A percentile compares a stretch with the other conserved stretches of the same genome.
phyloP scores from a whole-genome alignment of 2,888 invertebrate species.

The Pristionchus entomophagus region DNA sequence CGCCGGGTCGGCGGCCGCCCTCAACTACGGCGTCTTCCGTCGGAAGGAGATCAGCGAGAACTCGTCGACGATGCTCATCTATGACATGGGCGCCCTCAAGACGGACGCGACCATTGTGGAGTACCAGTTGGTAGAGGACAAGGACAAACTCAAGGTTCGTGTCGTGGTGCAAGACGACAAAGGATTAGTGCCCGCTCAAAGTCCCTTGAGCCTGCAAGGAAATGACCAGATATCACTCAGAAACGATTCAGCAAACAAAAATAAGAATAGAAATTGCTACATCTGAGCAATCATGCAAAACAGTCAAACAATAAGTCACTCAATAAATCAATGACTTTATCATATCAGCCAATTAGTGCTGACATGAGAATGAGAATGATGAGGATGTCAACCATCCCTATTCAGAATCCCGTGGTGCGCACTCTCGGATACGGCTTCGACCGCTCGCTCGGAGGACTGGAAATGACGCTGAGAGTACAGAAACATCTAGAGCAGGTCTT shows the following conservation, averaged over 20 bases:
- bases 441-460: constrained; percentile 92
- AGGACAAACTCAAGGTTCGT: constrained; percentile 39
- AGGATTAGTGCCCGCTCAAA: too few relatives aligned
- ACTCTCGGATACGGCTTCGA: constrained; percentile 87
- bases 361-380: too few relatives aligned
- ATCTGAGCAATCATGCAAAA: too few relatives aligned
- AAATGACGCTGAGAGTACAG: constrained; percentile 88
- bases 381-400: too few relatives aligned
- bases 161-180: too few relatives aligned
- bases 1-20: constrained; percentile 94
- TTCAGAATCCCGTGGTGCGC: constrained; percentile 59
- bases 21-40: constrained; percentile 96
- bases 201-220: too few relatives aligned
- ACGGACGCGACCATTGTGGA: constrained; percentile 44
- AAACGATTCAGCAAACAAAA: too few relatives aligned
- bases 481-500: constrained; percentile 57
- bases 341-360: too few relatives aligned
- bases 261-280: too few relatives aligned
- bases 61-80: constrained; percentile 85
- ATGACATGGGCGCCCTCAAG: constrained; percentile 96
- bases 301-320: too few relatives aligned
- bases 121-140: constrained; percentile 44
- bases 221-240: too few relatives aligned
- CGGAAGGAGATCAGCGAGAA: constrained; percentile 82
- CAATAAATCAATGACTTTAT: too few relatives aligned